phyloP scores from a whole-genome alignment of 2,797 vertebrate genomes.

The Clarias platycephalus region DNA sequence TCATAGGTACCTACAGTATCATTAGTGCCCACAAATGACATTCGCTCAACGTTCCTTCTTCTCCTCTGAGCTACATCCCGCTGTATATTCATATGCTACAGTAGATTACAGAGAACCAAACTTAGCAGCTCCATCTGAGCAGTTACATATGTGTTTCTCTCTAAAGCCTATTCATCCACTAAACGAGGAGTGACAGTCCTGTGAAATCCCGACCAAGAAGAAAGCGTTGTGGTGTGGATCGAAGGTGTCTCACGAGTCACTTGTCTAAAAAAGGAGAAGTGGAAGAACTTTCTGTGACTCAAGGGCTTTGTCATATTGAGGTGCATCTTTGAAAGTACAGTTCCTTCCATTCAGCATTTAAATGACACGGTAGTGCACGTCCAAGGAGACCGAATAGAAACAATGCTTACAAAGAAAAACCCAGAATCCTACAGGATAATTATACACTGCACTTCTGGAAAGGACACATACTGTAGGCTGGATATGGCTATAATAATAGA shows the following conservation, averaged over 20 bases:
- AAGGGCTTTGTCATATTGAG: slow-evolving; percentile 48
- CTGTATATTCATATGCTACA: slow-evolving; percentile 29
- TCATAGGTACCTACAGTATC: slow-evolving; percentile 23
- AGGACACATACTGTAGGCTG: slow-evolving; percentile 16
- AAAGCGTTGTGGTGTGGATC: neutral
- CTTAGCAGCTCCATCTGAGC: slow-evolving; percentile 9
- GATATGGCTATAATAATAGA: slow-evolving; percentile 35
- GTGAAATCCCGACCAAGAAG: neutral
- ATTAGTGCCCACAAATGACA: slow-evolving; percentile 27
- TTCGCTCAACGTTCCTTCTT: slow-evolving; percentile 45
- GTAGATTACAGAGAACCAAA: slow-evolving; percentile 56
- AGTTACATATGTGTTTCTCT: slow-evolving; percentile 41
- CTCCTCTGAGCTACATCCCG: slow-evolving; percentile 41
- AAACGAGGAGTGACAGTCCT: slow-evolving; percentile 6
- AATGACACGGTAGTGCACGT: slow-evolving; percentile 45
- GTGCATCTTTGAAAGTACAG: slow-evolving; percentile 27
- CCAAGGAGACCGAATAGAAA: slow-evolving; percentile 43
- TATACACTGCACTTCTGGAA: slow-evolving; percentile 49
- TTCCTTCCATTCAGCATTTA: slow-evolving; percentile 40
- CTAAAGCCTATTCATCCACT: neutral
- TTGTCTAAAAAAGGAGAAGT: slow-evolving; percentile 25
- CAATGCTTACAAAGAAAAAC: slow-evolving; percentile 54
- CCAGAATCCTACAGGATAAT: slow-evolving; percentile 51
- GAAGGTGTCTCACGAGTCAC: slow-evolving; percentile 6
- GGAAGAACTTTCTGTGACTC: slow-evolving; percentile 26